Evolutionary conservation across 2,888 invertebrate genomes (phyloP).

Genomic region (Crepidodera aurea): DNA sequence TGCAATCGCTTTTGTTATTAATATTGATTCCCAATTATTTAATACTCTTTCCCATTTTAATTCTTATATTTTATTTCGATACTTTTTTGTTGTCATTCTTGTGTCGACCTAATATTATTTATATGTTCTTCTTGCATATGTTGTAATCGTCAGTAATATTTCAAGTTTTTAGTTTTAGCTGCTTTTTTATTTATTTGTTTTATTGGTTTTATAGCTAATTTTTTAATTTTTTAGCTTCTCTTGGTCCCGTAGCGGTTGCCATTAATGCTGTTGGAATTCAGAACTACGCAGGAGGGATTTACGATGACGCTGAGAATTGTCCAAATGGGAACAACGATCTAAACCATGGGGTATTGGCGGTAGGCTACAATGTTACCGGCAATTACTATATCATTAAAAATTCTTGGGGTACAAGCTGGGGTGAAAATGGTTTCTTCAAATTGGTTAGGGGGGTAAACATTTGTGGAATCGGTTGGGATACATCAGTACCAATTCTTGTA

Average conservation of each 20-base stretch:
- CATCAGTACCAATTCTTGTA: not conserved
- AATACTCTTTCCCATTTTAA: too few species aligned
- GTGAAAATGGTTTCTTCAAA: conserved; percentile 9
- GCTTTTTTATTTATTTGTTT: not conserved
- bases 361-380: conserved; percentile 9
- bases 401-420: conserved; percentile 10
- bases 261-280: not conserved
- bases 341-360: conserved; percentile 12
- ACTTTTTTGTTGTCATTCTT: too few species aligned
- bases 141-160: too few species aligned
- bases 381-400: conserved; percentile 14
- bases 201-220: not conserved
- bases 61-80: too few species aligned
- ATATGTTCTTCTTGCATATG: too few species aligned
- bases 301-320: not conserved
- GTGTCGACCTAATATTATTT: too few species aligned
- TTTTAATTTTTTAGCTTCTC: conserved; percentile 1
- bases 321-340: not conserved
- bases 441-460: not conserved
- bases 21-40: too few species aligned
- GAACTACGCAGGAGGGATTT: not conserved
- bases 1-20: too few species aligned
- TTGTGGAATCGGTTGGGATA: not conserved
- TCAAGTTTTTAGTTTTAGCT: too few species aligned
- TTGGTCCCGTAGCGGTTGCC: not conserved